Evolutionary conservation across 2,113 vertebrate species (phyloP).

Genomic region (Rhabdornis inornatus): DNA sequence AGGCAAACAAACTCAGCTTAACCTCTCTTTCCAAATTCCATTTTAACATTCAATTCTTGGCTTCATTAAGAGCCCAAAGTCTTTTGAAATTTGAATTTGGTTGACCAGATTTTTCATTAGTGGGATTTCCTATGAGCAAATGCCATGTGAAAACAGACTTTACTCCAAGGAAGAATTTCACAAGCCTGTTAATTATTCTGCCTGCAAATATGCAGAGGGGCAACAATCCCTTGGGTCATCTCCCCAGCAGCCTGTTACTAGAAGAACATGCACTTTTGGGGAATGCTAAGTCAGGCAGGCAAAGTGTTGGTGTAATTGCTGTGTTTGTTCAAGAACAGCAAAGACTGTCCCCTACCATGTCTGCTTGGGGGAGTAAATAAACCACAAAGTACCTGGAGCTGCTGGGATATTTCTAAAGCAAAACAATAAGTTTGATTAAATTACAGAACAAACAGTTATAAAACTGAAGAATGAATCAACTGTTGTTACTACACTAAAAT

Average conservation of each 20-base stretch:
- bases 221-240: not conserved
- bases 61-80: not conserved
- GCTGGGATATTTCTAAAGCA: not conserved
- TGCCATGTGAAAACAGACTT: not conserved
- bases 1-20: not conserved
- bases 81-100: not conserved
- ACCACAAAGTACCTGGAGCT: not conserved
- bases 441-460: not conserved
- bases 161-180: not conserved
- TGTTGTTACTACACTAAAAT: not conserved
- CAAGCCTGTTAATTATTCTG: not conserved
- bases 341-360: not conserved
- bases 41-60: not conserved
- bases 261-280: not conserved
- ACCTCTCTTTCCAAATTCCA: not conserved
- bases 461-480: not conserved
- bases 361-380: not conserved
- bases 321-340: not conserved
- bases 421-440: not conserved
- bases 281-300: not conserved
- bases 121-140: not conserved
- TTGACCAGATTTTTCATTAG: not conserved
- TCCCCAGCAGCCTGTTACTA: not conserved
- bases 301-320: not conserved
- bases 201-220: not conserved